Conservation (phyloP, 2,888 invertebrate species). For the Lacanobia oleracea region DNA sequence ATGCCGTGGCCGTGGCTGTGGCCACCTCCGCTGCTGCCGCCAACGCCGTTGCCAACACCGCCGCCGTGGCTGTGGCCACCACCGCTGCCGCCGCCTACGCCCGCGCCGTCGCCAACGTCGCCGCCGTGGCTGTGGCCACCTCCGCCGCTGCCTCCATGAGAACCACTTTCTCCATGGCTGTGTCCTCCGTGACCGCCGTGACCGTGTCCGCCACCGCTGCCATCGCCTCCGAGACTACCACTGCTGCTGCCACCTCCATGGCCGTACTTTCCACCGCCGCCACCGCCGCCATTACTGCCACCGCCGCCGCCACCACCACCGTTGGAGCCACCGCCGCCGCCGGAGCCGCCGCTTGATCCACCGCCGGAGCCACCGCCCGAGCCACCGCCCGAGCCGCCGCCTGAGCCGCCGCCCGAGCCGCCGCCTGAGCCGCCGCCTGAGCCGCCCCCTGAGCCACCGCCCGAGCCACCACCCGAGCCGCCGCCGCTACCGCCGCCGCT, state of each 20-base stretch:
- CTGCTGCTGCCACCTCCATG: constrained; percentile 58
- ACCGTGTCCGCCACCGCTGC: constrained; percentile 63
- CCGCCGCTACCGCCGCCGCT: no score
- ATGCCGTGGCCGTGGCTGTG: no score
- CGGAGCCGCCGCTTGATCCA: neutral
- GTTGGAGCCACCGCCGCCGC: neutral
- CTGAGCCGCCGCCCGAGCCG: no score
- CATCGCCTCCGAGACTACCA: constrained; percentile 35
- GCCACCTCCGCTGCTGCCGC: no score
- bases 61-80: no score
- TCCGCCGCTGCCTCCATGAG: constrained; percentile 41
- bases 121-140: constrained; percentile 19
- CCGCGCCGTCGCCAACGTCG: constrained; percentile 42
- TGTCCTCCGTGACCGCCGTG: neutral
- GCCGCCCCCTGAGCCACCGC: no score
- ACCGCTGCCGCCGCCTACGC: no score
- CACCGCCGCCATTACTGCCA: constrained; percentile 35
- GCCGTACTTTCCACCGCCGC: constrained; percentile 47
- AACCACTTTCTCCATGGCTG: constrained; percentile 26
- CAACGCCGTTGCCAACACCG: no score
- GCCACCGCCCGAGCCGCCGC: no score
- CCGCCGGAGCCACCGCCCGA: no score
- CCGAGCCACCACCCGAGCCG: no score
- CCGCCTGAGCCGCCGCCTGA: no score
- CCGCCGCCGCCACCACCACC: neutral